These are phyloP conservation scores for Eupithecia vulgata DNA, from an alignment of 2,888 invertebrate genomes.

Conservation along the genomic window DNA sequence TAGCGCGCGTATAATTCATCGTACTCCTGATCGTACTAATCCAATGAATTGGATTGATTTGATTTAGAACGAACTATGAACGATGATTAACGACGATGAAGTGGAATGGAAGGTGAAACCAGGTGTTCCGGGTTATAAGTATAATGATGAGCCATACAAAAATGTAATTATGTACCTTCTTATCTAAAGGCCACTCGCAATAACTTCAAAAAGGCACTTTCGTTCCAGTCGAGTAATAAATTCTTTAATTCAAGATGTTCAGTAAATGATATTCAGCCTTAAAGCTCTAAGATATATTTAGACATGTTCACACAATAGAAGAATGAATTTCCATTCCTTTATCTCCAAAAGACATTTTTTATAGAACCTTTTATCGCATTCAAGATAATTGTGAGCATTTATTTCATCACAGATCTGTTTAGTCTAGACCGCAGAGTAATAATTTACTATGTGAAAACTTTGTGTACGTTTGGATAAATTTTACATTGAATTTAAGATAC, in stretches of 20 bases:
- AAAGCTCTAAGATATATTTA: slow-evolving; percentile 20
- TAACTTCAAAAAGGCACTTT: slow-evolving; percentile 1
- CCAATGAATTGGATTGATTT: slow-evolving; percentile 18
- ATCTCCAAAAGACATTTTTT: slow-evolving; percentile 20
- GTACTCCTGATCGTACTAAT: not conserved
- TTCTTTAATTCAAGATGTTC: slow-evolving; percentile 1
- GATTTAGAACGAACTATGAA: slow-evolving; percentile 25
- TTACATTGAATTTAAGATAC: not conserved
- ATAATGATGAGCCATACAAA: not conserved
- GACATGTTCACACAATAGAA: slow-evolving; percentile 22
- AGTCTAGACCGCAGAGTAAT: slow-evolving; percentile 16
- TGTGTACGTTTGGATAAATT: not conserved
- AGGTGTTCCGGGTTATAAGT: not conserved
- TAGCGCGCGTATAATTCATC: slow-evolving; percentile 19
- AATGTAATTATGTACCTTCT: not conserved
- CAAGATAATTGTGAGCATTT: slow-evolving; percentile 20
- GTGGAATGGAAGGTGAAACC: not conserved
- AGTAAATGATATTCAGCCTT: slow-evolving; percentile 25
- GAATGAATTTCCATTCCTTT: slow-evolving; percentile 29
- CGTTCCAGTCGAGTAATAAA: not conserved
- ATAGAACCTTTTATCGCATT: slow-evolving; percentile 19
- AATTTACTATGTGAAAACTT: not conserved
- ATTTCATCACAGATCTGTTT: slow-evolving; percentile 4
- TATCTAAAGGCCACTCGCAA: not conserved
- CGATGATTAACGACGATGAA: not conserved